Base-by-base conservation (phyloP, 2,888 invertebrate genomes). In the Eudasyphora cyanicolor region DNA sequence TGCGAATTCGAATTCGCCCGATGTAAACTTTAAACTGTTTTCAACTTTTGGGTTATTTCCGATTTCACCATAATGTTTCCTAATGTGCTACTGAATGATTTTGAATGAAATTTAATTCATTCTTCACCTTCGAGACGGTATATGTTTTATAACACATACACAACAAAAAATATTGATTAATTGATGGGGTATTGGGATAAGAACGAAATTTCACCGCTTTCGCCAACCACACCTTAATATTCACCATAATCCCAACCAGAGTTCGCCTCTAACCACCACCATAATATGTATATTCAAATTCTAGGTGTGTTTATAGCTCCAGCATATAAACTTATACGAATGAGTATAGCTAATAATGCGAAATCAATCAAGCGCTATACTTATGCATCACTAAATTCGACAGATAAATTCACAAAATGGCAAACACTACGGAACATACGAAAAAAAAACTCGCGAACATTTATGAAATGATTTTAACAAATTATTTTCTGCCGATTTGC, bases 351-450 rank as follows among this genome's bases (percentile, higher is more conserved):
- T 17, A 62, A 54, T 38, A 62, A 75, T 79, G 77, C 80, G 85
- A 87, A 87, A 87, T 87, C 85, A 87, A 86, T 87, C 86, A 87
- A 87, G 85, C 85, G 82, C 71, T 79, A 75, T 79, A 83, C 78
- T 79, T 67, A 84, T 81, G 84, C 84, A 84, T 84, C 84, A 84
- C 82, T 83, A 83, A 54, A 82, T 80, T 77, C 76, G 49, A 62
- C 79, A 82, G 78, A 82, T 75, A 76, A 80, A 82, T 64, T 57
- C 79, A 76, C 77, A 74, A 83, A 81, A 80, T 81, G 79, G 69
- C 74, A 75, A 74, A 49, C 3, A 17, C 49, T 3, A 45, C 45
- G 45, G 17, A 49, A n/a, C n/a, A 17, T 8, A n/a, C n/a, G 2
- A 49, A n/a, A 12, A 57, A 14, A 24, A 57, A 6, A 27, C 3